Percentiles rank a stretch among this genome's conserved stretches.
phyloP scores from a whole-genome alignment of 2,797 vertebrate genomes.

The Tympanoctomys barrerae region DNA sequence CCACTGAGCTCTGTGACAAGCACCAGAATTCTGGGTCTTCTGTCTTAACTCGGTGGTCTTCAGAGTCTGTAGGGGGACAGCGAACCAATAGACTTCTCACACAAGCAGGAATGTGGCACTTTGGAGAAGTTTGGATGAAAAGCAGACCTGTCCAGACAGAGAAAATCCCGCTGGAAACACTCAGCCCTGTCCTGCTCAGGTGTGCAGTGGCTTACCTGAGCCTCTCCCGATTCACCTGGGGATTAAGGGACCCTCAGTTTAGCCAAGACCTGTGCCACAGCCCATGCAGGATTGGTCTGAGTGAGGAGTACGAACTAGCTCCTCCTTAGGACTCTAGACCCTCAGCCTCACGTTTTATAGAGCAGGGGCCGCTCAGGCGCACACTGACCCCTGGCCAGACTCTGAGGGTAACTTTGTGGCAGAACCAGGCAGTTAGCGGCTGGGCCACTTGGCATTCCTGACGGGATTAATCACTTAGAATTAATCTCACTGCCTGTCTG shows the following conservation, averaged over 20 bases:
- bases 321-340: no score
- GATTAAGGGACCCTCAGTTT: background rate
- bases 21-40: conserved; percentile 34
- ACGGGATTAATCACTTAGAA: background rate
- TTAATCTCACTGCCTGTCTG: background rate
- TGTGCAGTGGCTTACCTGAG: background rate
- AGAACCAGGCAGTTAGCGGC: background rate
- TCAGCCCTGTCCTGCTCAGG: background rate
- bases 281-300: background rate
- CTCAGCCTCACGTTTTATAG: background rate
- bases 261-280: no score
- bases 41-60: conserved; percentile 61
- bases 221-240: background rate
- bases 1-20: conserved; percentile 14
- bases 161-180: conserved; percentile 31
- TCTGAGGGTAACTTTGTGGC: background rate
- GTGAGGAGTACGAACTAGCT: background rate
- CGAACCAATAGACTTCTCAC: conserved; percentile 69
- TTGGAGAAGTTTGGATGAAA: conserved; percentile 47
- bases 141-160: conserved; percentile 52
- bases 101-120: conserved; percentile 56
- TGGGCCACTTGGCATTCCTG: background rate
- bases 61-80: conserved; percentile 24
- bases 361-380: background rate
- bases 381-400: background rate